Base-by-base conservation (phyloP, 2,888 invertebrate genomes). In the Drosophila buzzatii region DNA sequence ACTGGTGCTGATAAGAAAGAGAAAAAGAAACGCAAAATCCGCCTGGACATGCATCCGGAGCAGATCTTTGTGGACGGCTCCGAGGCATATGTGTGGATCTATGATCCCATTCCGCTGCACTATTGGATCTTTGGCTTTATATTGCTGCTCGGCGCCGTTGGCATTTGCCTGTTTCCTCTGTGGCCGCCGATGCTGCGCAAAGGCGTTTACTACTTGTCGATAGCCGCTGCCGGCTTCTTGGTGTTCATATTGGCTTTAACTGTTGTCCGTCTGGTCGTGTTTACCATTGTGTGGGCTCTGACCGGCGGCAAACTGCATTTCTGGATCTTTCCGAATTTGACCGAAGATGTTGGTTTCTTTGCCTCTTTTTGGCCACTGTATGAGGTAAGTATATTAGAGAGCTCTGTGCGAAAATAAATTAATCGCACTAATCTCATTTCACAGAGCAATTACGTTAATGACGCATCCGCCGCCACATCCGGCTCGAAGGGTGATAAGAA, bases 341-440 rank as follows among this genome's bases (percentile, higher is more conserved):
- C 99, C 0, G 99, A 99, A 93, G 99, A 99, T 92, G 99, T 99
- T 35, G 99, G 99, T 60, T 98, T 99, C 94, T 96, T 99, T 81
- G 99, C 99, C 9, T 99, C 99, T 0, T 99, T 99, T 94, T 98
- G 98, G 97, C 99, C 99, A 4, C 94, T 99, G 0, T 99, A 99
- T 93, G 96, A 97, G 94, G 97, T 97, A 91, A 91, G 75, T 63
- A 42, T 37, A 12, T 7, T 8, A 1, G 3, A 7, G 7, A 45
- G 37, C 31, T 8, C 42, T 20, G 10, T n/a, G 12, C 3, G n/a
- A 0, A 16, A 2, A 18, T 42, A 10, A 27, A 10, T 4, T 35
- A n/a, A 33, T 41, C 14, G 2, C 16, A 44, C 23, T 5, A 18
- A 20, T 7, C 57, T 14, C 16, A 27, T 55, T 67, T n/a, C 70